Conservation (phyloP, 1,140 invertebrate species). For the Lepidotrigona ventralis region DNA sequence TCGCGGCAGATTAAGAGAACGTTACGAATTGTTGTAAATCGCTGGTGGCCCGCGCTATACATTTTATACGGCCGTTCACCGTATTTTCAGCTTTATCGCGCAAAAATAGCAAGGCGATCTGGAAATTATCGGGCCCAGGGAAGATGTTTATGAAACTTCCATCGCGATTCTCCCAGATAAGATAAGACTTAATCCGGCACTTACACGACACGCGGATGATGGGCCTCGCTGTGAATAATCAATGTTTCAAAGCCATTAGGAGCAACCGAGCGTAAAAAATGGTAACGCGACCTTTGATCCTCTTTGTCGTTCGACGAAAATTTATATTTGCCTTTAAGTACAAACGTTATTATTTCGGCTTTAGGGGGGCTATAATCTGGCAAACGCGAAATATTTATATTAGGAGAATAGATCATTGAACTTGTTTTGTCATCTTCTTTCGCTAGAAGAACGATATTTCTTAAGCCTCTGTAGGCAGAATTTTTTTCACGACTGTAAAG, state of each 20-base stretch:
- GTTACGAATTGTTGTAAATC: background rate
- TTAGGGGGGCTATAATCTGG: too few species aligned
- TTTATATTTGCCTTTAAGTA: background rate
- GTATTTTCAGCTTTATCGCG: background rate
- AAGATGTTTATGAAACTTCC: constrained; percentile 5
- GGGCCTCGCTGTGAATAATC: background rate
- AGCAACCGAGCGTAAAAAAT: background rate
- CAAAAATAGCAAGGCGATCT: background rate
- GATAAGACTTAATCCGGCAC: background rate
- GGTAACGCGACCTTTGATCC: background rate
- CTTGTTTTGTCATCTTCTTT: too few species aligned
- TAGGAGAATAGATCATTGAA: too few species aligned
- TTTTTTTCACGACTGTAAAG: too few species aligned
- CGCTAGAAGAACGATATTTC: too few species aligned
- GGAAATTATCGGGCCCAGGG: background rate
- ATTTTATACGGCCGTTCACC: background rate
- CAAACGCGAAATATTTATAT: too few species aligned
- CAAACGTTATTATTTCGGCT: background rate
- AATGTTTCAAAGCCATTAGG: background rate
- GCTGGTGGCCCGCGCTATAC: background rate
- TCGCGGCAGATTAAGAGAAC: background rate
- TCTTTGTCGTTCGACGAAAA: background rate
- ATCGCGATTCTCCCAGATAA: background rate
- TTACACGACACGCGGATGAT: background rate
- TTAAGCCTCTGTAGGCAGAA: too few species aligned